A percentile compares a stretch with the other conserved stretches of the same genome.
phyloP scores from a whole-genome alignment of 2,113 vertebrate species.

The Chitala chitala region DNA sequence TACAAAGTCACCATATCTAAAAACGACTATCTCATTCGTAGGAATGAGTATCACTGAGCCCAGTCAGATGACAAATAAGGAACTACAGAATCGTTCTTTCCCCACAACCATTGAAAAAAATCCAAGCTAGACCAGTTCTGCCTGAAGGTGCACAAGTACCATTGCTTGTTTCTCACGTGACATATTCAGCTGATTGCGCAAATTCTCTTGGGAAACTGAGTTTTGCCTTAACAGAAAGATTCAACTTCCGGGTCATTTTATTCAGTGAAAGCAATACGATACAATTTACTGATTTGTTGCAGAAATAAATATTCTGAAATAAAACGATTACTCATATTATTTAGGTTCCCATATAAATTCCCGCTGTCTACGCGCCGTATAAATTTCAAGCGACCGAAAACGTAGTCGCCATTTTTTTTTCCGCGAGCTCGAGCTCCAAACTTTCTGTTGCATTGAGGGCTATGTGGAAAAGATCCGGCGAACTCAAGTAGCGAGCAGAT shows the following conservation, averaged over 20 bases:
- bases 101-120: constrained; percentile 7
- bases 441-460: background rate
- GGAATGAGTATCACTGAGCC: constrained; percentile 19
- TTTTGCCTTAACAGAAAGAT: constrained; percentile 17
- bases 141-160: background rate
- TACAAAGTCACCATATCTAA: constrained; percentile 20
- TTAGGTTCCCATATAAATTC: background rate
- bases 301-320: background rate
- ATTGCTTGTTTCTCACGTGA: constrained; percentile 50
- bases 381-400: constrained; percentile 10
- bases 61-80: constrained; percentile 5
- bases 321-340: background rate
- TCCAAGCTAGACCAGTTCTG: background rate
- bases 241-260: constrained; percentile 16
- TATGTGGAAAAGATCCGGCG: background rate
- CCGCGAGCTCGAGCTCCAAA: background rate
- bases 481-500: background rate
- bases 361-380: background rate
- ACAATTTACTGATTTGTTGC: background rate
- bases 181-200: constrained; percentile 47
- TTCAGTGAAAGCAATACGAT: background rate
- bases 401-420: constrained; percentile 29
- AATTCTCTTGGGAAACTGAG: constrained; percentile 27
- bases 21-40: background rate
- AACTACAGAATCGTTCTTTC: background rate